Percentiles rank a stretch among this genome's conserved stretches.
Conservation (phyloP, 1,140 invertebrate genomes). For the Coptotermes formosanus region DNA sequence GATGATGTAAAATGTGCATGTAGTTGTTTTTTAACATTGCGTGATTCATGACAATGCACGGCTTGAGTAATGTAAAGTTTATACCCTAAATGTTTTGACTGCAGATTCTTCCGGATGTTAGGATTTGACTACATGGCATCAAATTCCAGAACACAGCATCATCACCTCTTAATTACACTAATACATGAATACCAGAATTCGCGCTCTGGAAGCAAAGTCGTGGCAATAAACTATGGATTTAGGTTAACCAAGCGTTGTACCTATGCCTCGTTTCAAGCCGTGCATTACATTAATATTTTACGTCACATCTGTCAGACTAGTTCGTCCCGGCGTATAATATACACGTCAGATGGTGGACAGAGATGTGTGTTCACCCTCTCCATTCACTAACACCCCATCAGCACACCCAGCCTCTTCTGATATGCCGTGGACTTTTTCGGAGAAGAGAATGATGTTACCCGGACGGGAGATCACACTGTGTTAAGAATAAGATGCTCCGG, state of each 20-base stretch:
- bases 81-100: no score
- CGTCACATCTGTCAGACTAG: not conserved
- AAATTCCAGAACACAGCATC: no score
- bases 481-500: not conserved
- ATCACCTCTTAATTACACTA: no score
- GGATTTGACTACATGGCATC: no score
- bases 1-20: no score
- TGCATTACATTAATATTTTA: not conserved
- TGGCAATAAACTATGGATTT: not conserved
- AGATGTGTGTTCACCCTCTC: not conserved
- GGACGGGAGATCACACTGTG: not conserved
- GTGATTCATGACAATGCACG: no score
- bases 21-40: no score
- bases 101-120: no score
- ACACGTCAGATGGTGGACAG: slow-evolving; percentile 16
- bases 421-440: not conserved
- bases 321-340: not conserved
- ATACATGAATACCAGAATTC: not conserved
- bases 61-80: no score
- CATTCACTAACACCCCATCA: not conserved
- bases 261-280: not conserved
- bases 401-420: not conserved
- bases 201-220: not conserved
- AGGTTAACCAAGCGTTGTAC: not conserved
- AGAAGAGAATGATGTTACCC: not conserved